These are phyloP conservation scores for Capromys pilorides DNA, from an alignment of 2,797 vertebrate genomes.

Conservation along the genomic window DNA sequence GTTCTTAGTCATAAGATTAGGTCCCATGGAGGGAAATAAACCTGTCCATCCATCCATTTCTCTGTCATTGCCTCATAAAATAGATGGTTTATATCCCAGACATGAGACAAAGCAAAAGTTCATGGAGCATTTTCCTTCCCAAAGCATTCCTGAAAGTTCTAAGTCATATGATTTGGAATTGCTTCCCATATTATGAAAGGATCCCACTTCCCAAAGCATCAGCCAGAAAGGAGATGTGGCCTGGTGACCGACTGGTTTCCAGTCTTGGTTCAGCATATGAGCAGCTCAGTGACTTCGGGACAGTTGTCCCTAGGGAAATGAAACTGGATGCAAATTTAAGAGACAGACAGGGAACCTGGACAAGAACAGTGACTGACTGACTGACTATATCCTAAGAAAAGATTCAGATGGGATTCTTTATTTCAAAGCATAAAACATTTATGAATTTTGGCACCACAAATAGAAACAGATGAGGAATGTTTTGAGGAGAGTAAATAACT, in stretches of 20 bases:
- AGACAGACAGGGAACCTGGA: not conserved
- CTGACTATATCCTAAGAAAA: not conserved
- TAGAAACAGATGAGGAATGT: not conserved
- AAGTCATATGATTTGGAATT: slow-evolving; percentile 65
- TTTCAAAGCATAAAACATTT: not conserved
- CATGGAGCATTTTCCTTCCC: slow-evolving; percentile 50
- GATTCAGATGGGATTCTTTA: not conserved
- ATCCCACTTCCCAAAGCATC: not conserved
- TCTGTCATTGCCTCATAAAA: slow-evolving; percentile 74
- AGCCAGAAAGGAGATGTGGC: slow-evolving; percentile 59
- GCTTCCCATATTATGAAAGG: slow-evolving; percentile 45
- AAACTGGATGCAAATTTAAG: slow-evolving; percentile 9
- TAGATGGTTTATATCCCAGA: slow-evolving; percentile 58
- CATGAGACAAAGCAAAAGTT: slow-evolving; percentile 66
- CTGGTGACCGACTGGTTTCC: slow-evolving; percentile 47
- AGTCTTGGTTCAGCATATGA: not conserved
- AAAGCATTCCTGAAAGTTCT: slow-evolving; percentile 65
- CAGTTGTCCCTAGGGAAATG: slow-evolving; percentile 8
- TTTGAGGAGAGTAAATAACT: not conserved
- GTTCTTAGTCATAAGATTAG: slow-evolving; percentile 5
- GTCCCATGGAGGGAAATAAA: slow-evolving; percentile 64
- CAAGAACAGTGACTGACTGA: not conserved
- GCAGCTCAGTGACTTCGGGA: not conserved
- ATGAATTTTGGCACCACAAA: not conserved
- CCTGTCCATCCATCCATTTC: slow-evolving; percentile 49